Percentiles rank a stretch among this genome's conserved stretches.
Evolutionary conservation across 2,888 invertebrate species (phyloP).

Genomic region (Sclerodermus sp.): DNA sequence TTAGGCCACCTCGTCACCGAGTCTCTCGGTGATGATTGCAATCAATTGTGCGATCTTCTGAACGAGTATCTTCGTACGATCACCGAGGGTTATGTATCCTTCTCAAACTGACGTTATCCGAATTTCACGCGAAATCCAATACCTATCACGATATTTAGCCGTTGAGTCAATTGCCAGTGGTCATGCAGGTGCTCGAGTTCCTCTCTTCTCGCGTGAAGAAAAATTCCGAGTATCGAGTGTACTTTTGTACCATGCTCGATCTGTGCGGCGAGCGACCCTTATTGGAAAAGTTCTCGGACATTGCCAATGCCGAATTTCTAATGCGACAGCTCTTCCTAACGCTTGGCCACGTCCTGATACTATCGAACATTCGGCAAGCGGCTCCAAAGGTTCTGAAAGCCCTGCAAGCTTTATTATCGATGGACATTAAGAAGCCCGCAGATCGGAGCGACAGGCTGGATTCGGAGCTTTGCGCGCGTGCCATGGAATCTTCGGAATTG

Average conservation of each 20-base stretch:
- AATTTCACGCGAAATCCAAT: too few relatives aligned
- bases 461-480: conserved; percentile 26
- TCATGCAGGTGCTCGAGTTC: conserved; percentile 49
- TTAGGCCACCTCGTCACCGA: conserved; percentile 36
- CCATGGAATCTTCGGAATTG: conserved; percentile 49
- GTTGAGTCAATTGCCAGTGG: conserved; percentile 44
- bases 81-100: conserved; percentile 45
- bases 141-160: conserved; percentile 33
- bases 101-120: conserved; percentile 7
- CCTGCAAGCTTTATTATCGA: conserved; percentile 29
- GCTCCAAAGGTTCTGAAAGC: conserved; percentile 26
- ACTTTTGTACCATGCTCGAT: conserved; percentile 43
- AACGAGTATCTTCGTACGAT: conserved; percentile 28
- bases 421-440: conserved; percentile 2
- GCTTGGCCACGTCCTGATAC: conserved; percentile 45
- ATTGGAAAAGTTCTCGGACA: conserved; percentile 45
- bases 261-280: conserved; percentile 45
- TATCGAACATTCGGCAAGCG: conserved; percentile 31
- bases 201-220: conserved; percentile 31
- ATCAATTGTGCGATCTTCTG: conserved; percentile 33
- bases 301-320: conserved; percentile 21
- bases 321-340: conserved; percentile 50
- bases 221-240: conserved; percentile 31
- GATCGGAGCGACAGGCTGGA: conserved; percentile 23
- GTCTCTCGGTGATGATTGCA: conserved; percentile 19